Evolutionary conservation across 2,113 vertebrate genomes (phyloP), one percentile per base, ranked within the genome.

Genomic region (Triplophysa rosa): DNA sequence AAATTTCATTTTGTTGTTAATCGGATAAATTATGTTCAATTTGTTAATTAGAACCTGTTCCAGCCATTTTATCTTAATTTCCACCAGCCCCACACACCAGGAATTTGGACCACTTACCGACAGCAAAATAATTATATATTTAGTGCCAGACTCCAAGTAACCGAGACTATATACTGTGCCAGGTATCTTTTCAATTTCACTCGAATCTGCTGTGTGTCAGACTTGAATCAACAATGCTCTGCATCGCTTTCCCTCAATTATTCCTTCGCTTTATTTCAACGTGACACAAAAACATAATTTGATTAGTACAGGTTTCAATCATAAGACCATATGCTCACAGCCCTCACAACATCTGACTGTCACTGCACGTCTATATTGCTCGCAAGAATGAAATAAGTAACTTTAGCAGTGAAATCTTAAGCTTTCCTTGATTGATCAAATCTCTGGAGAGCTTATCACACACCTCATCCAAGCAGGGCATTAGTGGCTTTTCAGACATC

Each of bases 41-140:
- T 94, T 90, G 90, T 92, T 94, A 92, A 93, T 91, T 91, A 93
- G 74, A 91, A 89, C 88, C 87, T 91, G 89, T 93, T 94, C 88
- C 92, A 93, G 91, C 91, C 94, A 90, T 88, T 88, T 88, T 65
- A 73, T 76, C 87, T 82, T 85, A 88, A 80, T 49, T 82, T 68
- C 90, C 90, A 87, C 86, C 90, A 92, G 86, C 71, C 90, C 92
- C 88, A 86, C 90, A 83, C 87, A 92, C 90, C 84, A 84, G 87
- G 89, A 91, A 87, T 87, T 79, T 84, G 87, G 86, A 87, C 84
- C 82, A 89, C 78, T 92, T 93, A 95, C 94, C 94, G 92, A 93
- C 91, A 86, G 94, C 94, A 68, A 95, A 88, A 0, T 94, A 94
- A 89, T 90, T 94, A 87, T 95, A 7, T 37, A 29, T 29, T 33